Percentiles rank a stretch among this genome's conserved stretches.
Conservation (phyloP, 2,113 vertebrate genomes). For the Ia io region DNA sequence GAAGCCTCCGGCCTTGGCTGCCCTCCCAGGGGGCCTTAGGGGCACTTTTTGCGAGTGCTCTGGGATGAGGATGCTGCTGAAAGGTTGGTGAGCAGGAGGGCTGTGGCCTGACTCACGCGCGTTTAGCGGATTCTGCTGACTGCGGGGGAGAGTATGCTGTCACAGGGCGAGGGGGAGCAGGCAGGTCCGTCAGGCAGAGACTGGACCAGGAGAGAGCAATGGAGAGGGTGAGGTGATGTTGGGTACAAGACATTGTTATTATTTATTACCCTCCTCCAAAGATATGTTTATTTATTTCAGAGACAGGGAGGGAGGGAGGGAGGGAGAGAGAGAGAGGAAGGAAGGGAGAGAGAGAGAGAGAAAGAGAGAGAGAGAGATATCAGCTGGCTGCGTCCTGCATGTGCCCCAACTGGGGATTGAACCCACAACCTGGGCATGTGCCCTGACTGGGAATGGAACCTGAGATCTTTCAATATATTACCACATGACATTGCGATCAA, state of each 20-base stretch:
- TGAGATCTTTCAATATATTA: background rate
- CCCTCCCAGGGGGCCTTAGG: background rate
- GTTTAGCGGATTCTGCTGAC: background rate
- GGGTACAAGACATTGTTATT: background rate
- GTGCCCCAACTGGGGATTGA: background rate
- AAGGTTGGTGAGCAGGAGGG: background rate
- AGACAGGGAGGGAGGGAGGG: background rate
- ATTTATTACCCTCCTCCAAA: background rate
- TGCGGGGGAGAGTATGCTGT: too few relatives aligned
- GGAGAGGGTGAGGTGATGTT: background rate
- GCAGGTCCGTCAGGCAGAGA: background rate
- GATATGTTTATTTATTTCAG: background rate
- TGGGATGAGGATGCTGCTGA: background rate
- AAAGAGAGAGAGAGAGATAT: background rate
- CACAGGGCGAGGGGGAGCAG: background rate
- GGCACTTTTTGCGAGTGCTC: background rate
- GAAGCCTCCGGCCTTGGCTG: conserved; percentile 16
- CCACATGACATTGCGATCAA: background rate
- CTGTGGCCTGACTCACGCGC: accelerated
- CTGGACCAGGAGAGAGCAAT: background rate
- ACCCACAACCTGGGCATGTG: too few relatives aligned
- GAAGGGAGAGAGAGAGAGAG: too few relatives aligned
- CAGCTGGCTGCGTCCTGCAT: background rate
- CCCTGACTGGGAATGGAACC: background rate
- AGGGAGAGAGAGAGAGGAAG: too few relatives aligned